A percentile compares a stretch with the other conserved stretches of the same genome.
Evolutionary conservation across 2,797 vertebrate genomes (phyloP).

Genomic region (Trematomus bernacchii): DNA sequence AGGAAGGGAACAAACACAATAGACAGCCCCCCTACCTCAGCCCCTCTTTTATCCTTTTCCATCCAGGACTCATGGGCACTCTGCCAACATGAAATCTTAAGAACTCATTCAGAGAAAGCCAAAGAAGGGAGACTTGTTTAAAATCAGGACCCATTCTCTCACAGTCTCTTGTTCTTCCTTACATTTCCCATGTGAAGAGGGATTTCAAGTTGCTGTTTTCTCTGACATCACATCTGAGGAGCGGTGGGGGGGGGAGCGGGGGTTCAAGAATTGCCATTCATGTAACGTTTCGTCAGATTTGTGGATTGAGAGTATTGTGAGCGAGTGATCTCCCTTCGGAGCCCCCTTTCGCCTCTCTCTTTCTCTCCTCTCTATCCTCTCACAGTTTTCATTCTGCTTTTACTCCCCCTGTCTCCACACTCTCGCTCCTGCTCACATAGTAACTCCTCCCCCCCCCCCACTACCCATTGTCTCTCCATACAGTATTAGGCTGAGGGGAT

Average conservation of each 20-base stretch:
- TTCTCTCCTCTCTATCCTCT: constrained; percentile 42
- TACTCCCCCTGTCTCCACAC: constrained; percentile 65
- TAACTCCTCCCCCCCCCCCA: constrained; percentile 78
- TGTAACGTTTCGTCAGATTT: constrained; percentile 77
- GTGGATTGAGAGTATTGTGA: constrained; percentile 72
- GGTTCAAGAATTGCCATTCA: constrained; percentile 75
- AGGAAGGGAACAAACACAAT: constrained; percentile 84
- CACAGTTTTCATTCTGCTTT: constrained; percentile 77
- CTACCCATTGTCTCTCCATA: constrained; percentile 84
- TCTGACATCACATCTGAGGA: constrained; percentile 68
- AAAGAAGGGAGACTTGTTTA: constrained; percentile 81
- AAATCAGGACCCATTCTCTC: constrained; percentile 78
- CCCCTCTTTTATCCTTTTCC: constrained; percentile 82
- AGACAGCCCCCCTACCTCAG: constrained; percentile 74
- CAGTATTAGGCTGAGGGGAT: constrained; percentile 81
- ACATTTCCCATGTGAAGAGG: constrained; percentile 79
- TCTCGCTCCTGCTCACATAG: constrained; percentile 73
- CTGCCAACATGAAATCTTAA: constrained; percentile 87
- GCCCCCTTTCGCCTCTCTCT: constrained; percentile 50
- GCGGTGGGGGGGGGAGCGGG: neutral
- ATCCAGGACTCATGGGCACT: constrained; percentile 81
- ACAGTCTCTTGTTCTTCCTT: constrained; percentile 71
- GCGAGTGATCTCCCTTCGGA: constrained; percentile 67
- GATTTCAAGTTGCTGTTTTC: constrained; percentile 74
- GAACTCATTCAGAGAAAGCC: constrained; percentile 86